Evolutionary conservation across 2,797 vertebrate genomes (phyloP), one percentile per base, ranked within the genome.

Genomic region (Sebastes reedi): DNA sequence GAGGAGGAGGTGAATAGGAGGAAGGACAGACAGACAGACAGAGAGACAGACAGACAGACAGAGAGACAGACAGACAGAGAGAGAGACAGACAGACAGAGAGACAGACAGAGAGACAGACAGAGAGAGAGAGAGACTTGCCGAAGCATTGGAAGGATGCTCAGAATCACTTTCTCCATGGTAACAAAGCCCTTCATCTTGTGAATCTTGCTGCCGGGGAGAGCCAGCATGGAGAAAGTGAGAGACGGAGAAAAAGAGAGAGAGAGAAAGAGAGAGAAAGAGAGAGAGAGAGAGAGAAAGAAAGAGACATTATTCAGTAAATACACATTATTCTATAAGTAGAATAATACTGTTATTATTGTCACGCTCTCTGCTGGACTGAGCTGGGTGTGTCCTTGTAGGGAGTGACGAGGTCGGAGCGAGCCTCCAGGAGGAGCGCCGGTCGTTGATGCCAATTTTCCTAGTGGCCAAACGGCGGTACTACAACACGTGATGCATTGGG

Each of bases 171-270:
- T 92, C 92, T 81, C 73, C 87, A 88, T 96, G 94, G 96, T 95
- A 97, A 95, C 95, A 96, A 94, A 96, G 96, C 91, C 95, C 96
- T 91, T 98, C 98, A 95, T 98, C 97, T 95, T 97, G 96, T 92
- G 95, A 93, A 91, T 98, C 97, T 97, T 97, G 97, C 94, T 94
- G 95, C 94, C 93, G 32, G 68, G 82, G 86, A 88, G 92, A 77
- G 91, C 90, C 95, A 94, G 95, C 91, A 91, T 54, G 75, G 58
- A 80, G 81, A 84, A 62, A 69, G 75, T 56, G 71, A 83, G 50
- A 71, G 86, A 91, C 83, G 92, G 34, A 93, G 16, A 36, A 12
- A 36, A 14, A 59, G 3, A 62, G 24, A 66, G 36, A 42, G 22
- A 68, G 1, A 27, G 1, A 30, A 2, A 32, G 3, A 29, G 27